These are phyloP conservation scores for Nebria brevicollis DNA, from an alignment of 2,888 invertebrate genomes.

Conservation along the genomic window DNA sequence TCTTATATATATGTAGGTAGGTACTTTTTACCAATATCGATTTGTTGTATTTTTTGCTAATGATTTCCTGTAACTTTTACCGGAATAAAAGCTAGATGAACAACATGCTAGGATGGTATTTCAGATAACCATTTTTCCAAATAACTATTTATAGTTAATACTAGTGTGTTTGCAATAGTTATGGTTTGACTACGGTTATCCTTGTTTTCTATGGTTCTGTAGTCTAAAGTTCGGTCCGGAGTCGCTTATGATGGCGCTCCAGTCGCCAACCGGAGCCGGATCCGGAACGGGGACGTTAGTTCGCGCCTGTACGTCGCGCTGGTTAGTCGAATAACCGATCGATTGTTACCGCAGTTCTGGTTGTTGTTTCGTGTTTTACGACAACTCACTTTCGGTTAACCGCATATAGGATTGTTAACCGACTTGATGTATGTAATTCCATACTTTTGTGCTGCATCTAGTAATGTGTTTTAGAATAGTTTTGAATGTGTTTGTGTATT, in stretches of 20 bases:
- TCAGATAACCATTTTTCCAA: neutral
- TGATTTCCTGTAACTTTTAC: too few relatives aligned
- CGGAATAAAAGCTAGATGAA: too few relatives aligned
- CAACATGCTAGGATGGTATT: too few relatives aligned
- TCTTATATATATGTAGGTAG: too few relatives aligned
- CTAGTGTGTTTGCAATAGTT: slow-evolving; percentile 23
- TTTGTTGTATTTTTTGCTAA: too few relatives aligned
- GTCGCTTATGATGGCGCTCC: slow-evolving; percentile 23
- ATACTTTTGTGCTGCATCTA: slow-evolving; percentile 14
- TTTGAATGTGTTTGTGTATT: slow-evolving; percentile 5
- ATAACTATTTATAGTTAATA: slow-evolving; percentile 6
- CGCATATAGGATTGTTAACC: slow-evolving; percentile 13
- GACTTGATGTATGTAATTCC: slow-evolving; percentile 32
- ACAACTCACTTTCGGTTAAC: slow-evolving; percentile 23
- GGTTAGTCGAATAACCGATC: slow-evolving; percentile 11
- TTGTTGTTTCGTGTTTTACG: slow-evolving; percentile 29
- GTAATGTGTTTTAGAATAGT: neutral
- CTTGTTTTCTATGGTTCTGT: neutral
- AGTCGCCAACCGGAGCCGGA: slow-evolving; percentile 18
- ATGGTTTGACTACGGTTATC: slow-evolving; percentile 23
- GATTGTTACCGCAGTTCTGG: neutral
- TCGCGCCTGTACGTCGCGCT: slow-evolving; percentile 37
- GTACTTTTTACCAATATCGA: too few relatives aligned
- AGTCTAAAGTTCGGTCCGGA: slow-evolving; percentile 12
- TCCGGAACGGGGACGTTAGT: slow-evolving; percentile 33